Evolutionary conservation across 1,140 invertebrate species (phyloP).

Genomic region (Aethina tumida): DNA sequence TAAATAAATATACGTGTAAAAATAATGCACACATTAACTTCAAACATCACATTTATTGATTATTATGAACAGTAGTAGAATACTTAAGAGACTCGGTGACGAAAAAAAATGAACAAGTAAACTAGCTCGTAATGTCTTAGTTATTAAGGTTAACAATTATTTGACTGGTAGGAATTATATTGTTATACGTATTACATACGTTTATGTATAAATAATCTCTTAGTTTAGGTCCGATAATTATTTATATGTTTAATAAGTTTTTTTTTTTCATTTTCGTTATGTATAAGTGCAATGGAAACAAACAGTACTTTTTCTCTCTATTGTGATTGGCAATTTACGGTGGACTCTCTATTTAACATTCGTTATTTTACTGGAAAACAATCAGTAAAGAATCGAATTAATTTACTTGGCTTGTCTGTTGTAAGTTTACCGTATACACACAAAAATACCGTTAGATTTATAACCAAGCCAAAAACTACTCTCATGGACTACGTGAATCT

Average conservation of each 20-base stretch:
- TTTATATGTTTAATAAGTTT: slow-evolving; percentile 8
- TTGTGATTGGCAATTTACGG: no score
- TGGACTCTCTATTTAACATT: no score
- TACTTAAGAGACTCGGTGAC: slow-evolving; percentile 1
- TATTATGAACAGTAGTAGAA: slow-evolving; percentile 9
- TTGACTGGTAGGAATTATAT: slow-evolving; percentile 15
- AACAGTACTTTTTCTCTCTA: slow-evolving; percentile 11
- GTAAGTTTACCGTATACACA: not conserved
- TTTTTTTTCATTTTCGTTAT: slow-evolving; percentile 6
- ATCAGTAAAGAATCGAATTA: no score
- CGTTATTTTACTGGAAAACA: no score
- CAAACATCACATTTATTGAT: slow-evolving; percentile 3
- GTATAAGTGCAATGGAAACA: slow-evolving; percentile 27
- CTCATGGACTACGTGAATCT: not conserved
- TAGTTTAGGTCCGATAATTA: slow-evolving; percentile 1
- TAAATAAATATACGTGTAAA: not conserved
- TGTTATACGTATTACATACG: slow-evolving; percentile 6
- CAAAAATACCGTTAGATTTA: not conserved
- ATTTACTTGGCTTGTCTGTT: no score
- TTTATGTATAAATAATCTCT: slow-evolving; percentile 5
- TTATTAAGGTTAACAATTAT: slow-evolving; percentile 10
- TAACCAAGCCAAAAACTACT: not conserved
- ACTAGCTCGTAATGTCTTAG: slow-evolving; percentile 7
- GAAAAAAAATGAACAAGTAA: slow-evolving; percentile 3
- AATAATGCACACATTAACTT: not conserved